Evolutionary conservation across 2,888 invertebrate genomes (phyloP).

Genomic region (Cryptocephalus moraei): DNA sequence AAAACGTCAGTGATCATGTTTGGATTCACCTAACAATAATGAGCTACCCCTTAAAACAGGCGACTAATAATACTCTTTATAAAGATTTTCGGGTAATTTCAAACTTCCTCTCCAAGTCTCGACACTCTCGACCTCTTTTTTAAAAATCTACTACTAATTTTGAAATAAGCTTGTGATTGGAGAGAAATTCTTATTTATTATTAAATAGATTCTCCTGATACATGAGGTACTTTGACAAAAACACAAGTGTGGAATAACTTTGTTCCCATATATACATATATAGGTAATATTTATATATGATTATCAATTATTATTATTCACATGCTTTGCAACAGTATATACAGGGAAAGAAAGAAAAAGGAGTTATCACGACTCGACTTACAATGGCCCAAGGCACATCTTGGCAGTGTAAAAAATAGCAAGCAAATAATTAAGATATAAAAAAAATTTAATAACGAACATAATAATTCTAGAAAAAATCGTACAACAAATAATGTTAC

Average conservation of each 20-base stretch:
- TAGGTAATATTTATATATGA: constrained; percentile 6
- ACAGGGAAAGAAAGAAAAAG: constrained; percentile 9
- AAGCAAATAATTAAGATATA: constrained; percentile 10
- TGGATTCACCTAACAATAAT: no score
- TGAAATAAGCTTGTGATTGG: constrained; percentile 5
- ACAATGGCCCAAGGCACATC: constrained; percentile 24
- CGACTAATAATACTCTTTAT: no score
- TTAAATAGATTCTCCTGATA: constrained; percentile 17
- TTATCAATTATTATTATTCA: constrained; percentile 6
- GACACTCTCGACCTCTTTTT: no score
- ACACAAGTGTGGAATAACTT: constrained; percentile 13
- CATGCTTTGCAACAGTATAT: constrained; percentile 16
- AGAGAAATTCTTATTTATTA: constrained; percentile 6
- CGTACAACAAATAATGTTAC: constrained; percentile 5
- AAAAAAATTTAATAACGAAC: no score
- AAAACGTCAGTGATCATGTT: no score
- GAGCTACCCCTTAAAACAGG: no score
- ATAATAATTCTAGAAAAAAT: no score
- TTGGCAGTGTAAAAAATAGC: constrained; percentile 24
- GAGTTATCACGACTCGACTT: constrained; percentile 19
- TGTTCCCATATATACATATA: constrained; percentile 17
- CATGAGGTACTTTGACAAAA: constrained; percentile 18
- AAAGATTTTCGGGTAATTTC: no score
- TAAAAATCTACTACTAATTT: no score
- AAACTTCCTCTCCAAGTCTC: no score